Base-by-base conservation (phyloP, 2,888 invertebrate species). In the Elegia similella region DNA sequence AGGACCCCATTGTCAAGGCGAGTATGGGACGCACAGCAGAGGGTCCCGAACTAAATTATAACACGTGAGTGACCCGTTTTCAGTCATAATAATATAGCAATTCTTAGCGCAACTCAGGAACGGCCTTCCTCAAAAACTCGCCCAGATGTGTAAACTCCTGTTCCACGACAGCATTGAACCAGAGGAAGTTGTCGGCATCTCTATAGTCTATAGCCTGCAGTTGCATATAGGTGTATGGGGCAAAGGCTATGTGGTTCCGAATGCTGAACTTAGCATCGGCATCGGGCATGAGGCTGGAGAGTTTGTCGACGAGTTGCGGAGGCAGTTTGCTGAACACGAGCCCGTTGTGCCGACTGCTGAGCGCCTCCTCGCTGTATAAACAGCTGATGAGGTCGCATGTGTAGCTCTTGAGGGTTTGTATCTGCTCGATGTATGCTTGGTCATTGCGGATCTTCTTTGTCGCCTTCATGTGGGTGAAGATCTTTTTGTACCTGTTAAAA, bases 161-260 rank as follows among this genome's bases (percentile, higher is more conserved):
- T 0, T 76, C 75, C 1, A 88, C 68, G 6, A 81, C 70, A 0
- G 69, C 65, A 1, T 81, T 67, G 32, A 84, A 84, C 74, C 78
- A 80, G 2, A 82, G 43, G 54, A 76, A 79, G 55, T 84, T 86
- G 42, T 77, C 78, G 0, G 71, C 72, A 7, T 80, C 76, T 2
- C 64, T 67, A 1, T 69, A 60, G 7, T 83, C 74, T 0, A 74
- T 59, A 0, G 62, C 72, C 10, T 72, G 72, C 0, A 82, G 43
- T 7, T 72, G 66, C 55, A 76, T 62, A 46, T 80, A 84, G 0
- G 84, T 88, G 61, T 86, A 84, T 0, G 86, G 77, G 0, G 84
- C 81, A 53, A 92, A 82, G 0, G 91, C 90, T 55, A 86, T 59
- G 59, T 86, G 86, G 53, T 86, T 86, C 38, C 82, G 68, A 42